Conservation (phyloP, 2,113 vertebrate species). For the Origma solitaria region DNA sequence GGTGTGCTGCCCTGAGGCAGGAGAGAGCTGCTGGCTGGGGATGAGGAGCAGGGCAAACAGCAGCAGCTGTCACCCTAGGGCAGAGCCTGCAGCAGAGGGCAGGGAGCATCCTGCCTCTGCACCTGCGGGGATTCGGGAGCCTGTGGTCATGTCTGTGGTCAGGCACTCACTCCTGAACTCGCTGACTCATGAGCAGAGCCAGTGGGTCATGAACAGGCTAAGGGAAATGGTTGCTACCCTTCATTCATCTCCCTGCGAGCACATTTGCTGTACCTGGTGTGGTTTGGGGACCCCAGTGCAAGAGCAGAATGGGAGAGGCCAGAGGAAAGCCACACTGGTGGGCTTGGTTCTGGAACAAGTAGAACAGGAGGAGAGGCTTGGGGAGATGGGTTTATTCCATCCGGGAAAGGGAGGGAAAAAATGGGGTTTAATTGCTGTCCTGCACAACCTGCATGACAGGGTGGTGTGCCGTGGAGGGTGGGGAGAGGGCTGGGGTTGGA, state of each 20-base stretch:
- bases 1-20: neutral
- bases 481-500: neutral
- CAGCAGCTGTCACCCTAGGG: too few species aligned
- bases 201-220: neutral
- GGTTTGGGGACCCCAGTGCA: neutral
- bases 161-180: neutral
- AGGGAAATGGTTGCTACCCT: neutral
- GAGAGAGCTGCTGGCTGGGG: neutral
- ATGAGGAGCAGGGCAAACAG: neutral
- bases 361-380: neutral
- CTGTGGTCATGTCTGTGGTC: too few species aligned
- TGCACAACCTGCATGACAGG: rapidly evolving
- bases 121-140: rapidly evolving
- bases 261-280: neutral
- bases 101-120: neutral
- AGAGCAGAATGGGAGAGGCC: neutral
- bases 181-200: rapidly evolving
- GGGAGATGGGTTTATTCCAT: neutral
- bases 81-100: neutral
- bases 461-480: rapidly evolving
- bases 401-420: neutral
- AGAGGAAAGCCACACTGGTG: neutral
- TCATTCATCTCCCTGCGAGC: neutral
- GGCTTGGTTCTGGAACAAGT: neutral
- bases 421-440: neutral